Evolutionary conservation across 2,888 invertebrate species (phyloP).

Genomic region (Drosophila yooni): DNA sequence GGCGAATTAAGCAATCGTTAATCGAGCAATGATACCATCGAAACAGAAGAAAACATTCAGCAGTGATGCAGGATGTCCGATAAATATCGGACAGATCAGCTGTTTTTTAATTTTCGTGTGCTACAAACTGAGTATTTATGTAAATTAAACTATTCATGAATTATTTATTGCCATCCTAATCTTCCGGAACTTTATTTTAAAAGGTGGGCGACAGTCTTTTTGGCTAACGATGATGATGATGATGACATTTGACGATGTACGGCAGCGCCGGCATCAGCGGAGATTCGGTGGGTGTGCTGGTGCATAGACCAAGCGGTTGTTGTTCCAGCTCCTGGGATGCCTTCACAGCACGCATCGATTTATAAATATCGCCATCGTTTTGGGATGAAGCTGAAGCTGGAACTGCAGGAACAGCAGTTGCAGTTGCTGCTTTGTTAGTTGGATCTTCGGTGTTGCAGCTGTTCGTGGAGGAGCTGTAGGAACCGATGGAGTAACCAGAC

Average conservation of each 20-base stretch:
- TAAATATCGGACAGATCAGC: too few relatives aligned
- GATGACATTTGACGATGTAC: conserved; percentile 72
- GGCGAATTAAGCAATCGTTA: too few relatives aligned
- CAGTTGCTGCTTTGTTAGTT: conserved; percentile 6
- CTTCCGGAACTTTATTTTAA: too few relatives aligned
- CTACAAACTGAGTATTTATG: too few relatives aligned
- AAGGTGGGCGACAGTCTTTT: conserved; percentile 76
- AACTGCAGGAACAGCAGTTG: not conserved
- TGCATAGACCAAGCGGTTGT: conserved; percentile 64
- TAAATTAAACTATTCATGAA: too few relatives aligned
- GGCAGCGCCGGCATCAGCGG: conserved; percentile 68
- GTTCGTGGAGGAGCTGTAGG: conserved; percentile 75
- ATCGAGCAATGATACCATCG: too few relatives aligned
- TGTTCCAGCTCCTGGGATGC: conserved; percentile 78
- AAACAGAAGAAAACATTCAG: too few relatives aligned
- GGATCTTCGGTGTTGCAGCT: conserved; percentile 67
- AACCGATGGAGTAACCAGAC: conserved; percentile 81
- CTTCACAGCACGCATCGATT: conserved; percentile 79
- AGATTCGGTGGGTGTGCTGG: conserved; percentile 83
- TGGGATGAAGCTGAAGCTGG: not conserved
- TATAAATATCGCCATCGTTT: conserved; percentile 80
- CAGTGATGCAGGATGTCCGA: too few relatives aligned
- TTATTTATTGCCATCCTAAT: too few relatives aligned
- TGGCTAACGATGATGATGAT: conserved; percentile 22
- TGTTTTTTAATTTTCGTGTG: too few relatives aligned